Base-by-base conservation (phyloP, 1,140 invertebrate genomes). In the Hyposmocoma kahamanoa region DNA sequence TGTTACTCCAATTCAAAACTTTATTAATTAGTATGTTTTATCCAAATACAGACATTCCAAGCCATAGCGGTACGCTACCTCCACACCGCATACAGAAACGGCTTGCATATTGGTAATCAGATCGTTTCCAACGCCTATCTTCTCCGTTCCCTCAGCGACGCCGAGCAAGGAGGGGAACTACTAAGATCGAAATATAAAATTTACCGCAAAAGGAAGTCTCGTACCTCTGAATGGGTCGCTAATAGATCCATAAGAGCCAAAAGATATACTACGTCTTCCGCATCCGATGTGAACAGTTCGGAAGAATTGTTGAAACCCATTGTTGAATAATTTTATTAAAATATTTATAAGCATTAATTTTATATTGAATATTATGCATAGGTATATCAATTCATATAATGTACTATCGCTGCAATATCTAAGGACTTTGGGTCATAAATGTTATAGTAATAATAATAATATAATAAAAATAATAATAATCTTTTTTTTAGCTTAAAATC, bases 11-110 rank as follows among this genome's bases (percentile, higher is more conserved):
- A 5, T 26, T 26, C 24, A 26, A 6, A 26, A 11, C 11, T 5
- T 26, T 5, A 26, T 11, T 11, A 11, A 19, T 19, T 19, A 32
- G 34, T 56, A 43, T 48, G 41, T 56, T 41, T 32, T n/a, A n/a
- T n/a, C n/a, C n/a, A n/a, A n/a, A n/a, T n/a, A n/a, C 47, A 84
- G 81, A 66, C 75, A 44, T 28, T 78, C 1, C 81, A 84, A 75
- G 72, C 72, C 11, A 63, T 74, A 43, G 72, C 75, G 0, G 73
- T 67, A 0, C 62, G 81, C 1, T 84, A 84, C 43, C 64, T 84
- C 0, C 77, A 84, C 42, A 84, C 81, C 3, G 81, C 78, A 0
- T 84, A 84, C 41, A 57, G 70, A 20, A 81, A 68, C 28, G 81
- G 81, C 9, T 52, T 84, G 0, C 72, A 82, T 34, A 57, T 66